Evolutionary conservation across 2,113 vertebrate genomes (phyloP).

Genomic region (Chascanopsetta lugubris): DNA sequence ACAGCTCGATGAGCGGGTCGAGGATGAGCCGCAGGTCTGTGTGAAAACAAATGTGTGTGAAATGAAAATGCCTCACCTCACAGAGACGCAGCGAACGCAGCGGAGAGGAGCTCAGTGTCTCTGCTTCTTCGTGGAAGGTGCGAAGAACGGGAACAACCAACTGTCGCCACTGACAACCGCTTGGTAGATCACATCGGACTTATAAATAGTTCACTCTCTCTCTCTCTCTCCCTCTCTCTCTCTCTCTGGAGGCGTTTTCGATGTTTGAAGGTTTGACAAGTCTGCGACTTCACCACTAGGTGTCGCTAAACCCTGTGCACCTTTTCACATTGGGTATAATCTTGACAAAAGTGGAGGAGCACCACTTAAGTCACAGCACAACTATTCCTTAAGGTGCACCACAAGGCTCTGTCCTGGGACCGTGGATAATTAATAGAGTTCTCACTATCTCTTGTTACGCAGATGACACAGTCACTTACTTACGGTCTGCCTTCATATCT

Average conservation of each 20-base stretch:
- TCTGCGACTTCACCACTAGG: not conserved
- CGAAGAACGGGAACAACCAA: constrained; percentile 1
- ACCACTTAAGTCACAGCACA: too few species aligned
- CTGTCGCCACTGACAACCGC: constrained; percentile 39
- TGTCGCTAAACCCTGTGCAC: too few species aligned
- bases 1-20: not conserved
- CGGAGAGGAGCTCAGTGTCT: constrained; percentile 4
- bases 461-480: too few species aligned
- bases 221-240: too few species aligned
- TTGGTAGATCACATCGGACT: constrained; percentile 47
- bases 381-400: too few species aligned
- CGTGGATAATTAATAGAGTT: too few species aligned
- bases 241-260: constrained; percentile 21
- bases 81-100: constrained; percentile 1
- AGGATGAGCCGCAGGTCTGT: not conserved
- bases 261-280: not conserved
- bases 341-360: too few species aligned
- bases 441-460: too few species aligned
- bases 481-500: too few species aligned
- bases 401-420: too few species aligned
- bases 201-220: constrained; percentile 56
- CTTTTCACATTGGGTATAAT: too few species aligned
- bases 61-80: constrained; percentile 33
- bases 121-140: constrained; percentile 1
- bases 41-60: not conserved